Conservation (phyloP, 2,888 invertebrate species). For the Dioctria rufipes region DNA sequence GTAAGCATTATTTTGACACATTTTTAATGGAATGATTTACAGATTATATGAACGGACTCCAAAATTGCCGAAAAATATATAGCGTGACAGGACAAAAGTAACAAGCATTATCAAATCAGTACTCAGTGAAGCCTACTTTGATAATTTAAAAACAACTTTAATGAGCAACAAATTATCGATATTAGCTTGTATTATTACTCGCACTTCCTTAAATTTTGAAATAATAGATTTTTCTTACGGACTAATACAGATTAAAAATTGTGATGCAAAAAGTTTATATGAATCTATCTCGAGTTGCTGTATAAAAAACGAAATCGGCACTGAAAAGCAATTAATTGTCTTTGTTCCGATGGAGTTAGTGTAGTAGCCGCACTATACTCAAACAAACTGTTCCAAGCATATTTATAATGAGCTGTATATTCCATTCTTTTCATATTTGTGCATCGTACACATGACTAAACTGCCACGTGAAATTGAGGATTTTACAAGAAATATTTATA, state of each 20-base stretch:
- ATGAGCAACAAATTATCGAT: background rate
- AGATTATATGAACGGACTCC: background rate
- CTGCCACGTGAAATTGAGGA: conserved; percentile 60
- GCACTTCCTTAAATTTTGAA: conserved; percentile 5
- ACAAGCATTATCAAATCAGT: background rate
- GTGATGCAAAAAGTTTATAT: conserved; percentile 5
- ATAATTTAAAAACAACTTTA: background rate
- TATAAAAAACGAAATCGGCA: no score
- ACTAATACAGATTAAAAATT: background rate
- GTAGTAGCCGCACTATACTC: conserved; percentile 63
- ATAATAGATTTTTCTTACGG: conserved; percentile 1
- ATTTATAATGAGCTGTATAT: no score
- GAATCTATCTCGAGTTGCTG: background rate
- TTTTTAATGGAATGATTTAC: background rate
- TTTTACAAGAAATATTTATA: background rate
- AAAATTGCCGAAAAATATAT: background rate
- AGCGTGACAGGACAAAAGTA: background rate
- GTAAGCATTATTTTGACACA: background rate
- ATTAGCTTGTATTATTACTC: background rate
- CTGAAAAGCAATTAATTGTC: conserved; percentile 62
- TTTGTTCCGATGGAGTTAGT: conserved; percentile 67
- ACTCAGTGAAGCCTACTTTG: conserved; percentile 1
- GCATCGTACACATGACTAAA: no score
- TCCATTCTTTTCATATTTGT: no score
- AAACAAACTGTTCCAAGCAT: conserved; percentile 64